Conservation (phyloP, 2,797 vertebrate species). For the Sylvilagus floridanus region DNA sequence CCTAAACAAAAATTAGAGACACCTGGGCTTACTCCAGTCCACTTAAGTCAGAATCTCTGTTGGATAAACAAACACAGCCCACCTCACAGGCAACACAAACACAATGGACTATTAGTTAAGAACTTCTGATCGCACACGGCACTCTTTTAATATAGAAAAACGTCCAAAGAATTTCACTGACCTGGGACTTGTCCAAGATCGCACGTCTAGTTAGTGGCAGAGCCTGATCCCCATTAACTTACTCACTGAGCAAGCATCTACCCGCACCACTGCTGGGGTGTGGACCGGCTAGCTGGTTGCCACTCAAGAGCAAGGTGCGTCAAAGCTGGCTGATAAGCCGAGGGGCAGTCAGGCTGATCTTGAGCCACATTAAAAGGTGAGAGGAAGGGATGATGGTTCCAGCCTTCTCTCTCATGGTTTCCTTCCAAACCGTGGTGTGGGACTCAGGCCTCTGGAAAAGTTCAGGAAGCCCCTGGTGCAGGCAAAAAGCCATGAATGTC, state of each 20-base stretch:
- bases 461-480: neutral
- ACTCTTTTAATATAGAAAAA: neutral
- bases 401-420: neutral
- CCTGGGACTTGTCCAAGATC: neutral
- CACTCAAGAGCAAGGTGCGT: constrained; percentile 23
- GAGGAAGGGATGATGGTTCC: neutral
- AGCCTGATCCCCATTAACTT: neutral
- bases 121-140: neutral
- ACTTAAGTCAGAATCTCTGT: constrained; percentile 41
- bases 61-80: too few species aligned
- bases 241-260: neutral
- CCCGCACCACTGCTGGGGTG: neutral
- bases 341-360: neutral
- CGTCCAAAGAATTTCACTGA: neutral
- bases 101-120: neutral
- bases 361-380: constrained; percentile 7
- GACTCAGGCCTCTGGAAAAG: neutral
- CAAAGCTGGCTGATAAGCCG: neutral
- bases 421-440: neutral
- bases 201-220: neutral
- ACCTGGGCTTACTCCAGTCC: neutral
- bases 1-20: constrained; percentile 3
- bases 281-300: neutral
- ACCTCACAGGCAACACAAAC: neutral
- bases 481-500: neutral